Evolutionary conservation across 2,113 vertebrate species (phyloP), one percentile per base, ranked within the genome.

Genomic region (Choloepus hoffmanni): DNA sequence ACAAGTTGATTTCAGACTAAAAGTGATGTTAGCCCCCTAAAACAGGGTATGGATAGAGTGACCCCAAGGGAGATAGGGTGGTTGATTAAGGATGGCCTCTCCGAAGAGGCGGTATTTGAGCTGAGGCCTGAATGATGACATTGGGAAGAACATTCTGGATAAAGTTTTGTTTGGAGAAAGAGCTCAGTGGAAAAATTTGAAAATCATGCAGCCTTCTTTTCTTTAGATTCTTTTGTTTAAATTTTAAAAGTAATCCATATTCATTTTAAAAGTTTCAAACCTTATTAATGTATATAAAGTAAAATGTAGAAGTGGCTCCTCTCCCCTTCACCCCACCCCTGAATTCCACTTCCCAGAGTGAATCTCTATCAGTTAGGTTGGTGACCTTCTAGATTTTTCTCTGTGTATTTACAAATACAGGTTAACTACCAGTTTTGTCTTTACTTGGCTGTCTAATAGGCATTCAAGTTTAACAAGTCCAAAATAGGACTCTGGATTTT

Each of bases 151-250:
- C 13, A 43, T 93, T 94, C 63, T 79, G 30, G 62, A 16, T 88
- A 94, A 90, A 89, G 43, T 95, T 95, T 88, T 92, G 40, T 94
- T 95, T 90, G 90, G 97, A 92, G 83, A 67, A 90, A 95, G 93
- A 67, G 28, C 76, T 97, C 72, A 43, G 67, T 24, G 92, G 82
- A 95, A 72, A 95, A 74, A 90, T 93, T 40, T 77, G 53, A 89
- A 95, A 97, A 96, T 73, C 53, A 76, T 43, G 40, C 63, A 88
- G 85, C 67, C 73, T 92, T 96, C 73, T 92, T 96, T 95, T 95
- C 96, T 92, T 97, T 97, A 65, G 81, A 92, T 96, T 95, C 92
- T 86, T 93, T 96, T 96, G 95, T 90, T 90, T 95, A 89, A 97
- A 97, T 96, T 96, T 94, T 81, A 73, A 92, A 92, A 88, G 77